Percentiles rank a stretch among this genome's conserved stretches.
phyloP scores from a whole-genome alignment of 2,888 invertebrate species.

The Cantharis rufa region DNA sequence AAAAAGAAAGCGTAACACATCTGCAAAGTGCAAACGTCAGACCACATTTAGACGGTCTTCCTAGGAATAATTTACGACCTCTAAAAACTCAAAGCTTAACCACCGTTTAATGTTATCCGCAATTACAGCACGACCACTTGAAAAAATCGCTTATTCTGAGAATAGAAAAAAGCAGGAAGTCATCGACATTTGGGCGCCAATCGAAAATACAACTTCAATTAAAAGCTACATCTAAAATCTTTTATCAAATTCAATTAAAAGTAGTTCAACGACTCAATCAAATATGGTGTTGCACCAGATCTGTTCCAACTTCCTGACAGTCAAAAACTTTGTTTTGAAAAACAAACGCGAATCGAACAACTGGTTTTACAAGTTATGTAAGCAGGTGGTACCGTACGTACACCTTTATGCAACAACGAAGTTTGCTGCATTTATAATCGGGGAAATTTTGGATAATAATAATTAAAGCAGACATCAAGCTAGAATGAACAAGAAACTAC shows the following conservation, averaged over 20 bases:
- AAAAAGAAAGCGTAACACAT: not conserved
- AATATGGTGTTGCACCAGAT: not conserved
- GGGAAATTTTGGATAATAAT: not conserved
- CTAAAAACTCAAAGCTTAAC: not conserved
- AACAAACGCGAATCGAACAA: not conserved
- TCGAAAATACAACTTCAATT: slow-evolving; percentile 2
- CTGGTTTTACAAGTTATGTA: not conserved
- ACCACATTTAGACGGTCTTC: not conserved
- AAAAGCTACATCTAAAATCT: not conserved
- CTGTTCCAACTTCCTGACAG: not conserved
- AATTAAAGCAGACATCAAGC: slow-evolving; percentile 15
- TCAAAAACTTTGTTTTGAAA: not conserved
- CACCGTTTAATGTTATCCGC: slow-evolving; percentile 2
- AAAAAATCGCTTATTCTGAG: not conserved
- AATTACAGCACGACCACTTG: not conserved
- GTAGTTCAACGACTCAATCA: not conserved
- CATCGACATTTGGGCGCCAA: slow-evolving; percentile 16
- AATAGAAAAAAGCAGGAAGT: slow-evolving; percentile 13
- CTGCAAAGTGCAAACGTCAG: not conserved
- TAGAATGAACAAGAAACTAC: not conserved
- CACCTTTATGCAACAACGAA: not conserved
- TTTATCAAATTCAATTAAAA: not conserved
- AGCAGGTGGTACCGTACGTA: not conserved
- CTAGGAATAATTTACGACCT: not conserved
- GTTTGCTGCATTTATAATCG: not conserved